Percentiles rank a stretch among this genome's conserved stretches.
Conservation (phyloP, 1,140 invertebrate genomes). For the Aphidius ervi region DNA sequence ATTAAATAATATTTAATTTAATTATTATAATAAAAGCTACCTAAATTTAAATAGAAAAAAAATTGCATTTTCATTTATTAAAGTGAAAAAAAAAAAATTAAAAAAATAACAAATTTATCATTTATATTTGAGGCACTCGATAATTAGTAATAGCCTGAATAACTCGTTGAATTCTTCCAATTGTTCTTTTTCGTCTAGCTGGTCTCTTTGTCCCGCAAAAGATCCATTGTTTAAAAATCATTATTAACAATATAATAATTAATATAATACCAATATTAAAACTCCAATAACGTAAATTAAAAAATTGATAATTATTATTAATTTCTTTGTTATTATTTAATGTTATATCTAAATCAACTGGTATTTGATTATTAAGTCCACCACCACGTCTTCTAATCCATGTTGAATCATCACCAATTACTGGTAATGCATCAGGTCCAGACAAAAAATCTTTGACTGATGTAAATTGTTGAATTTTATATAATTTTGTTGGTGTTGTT, state of each 20-base stretch:
- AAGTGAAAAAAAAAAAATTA: conserved; percentile 5
- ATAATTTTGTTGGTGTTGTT: conserved; percentile 67
- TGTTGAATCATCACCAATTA: conserved; percentile 35
- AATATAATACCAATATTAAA: conserved; percentile 36
- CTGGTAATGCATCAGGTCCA: conserved; percentile 41
- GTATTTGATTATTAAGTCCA: conserved; percentile 24
- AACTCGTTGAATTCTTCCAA: conserved; percentile 43
- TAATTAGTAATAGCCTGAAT: conserved; percentile 46
- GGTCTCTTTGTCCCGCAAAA: conserved; percentile 37
- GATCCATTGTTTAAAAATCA: conserved; percentile 39
- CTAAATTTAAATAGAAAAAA: too few relatives aligned
- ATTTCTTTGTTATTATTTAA: conserved; percentile 24
- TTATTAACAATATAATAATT: conserved; percentile 32
- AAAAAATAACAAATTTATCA: conserved; percentile 10
- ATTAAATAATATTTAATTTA: too few relatives aligned
- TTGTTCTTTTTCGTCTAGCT: conserved; percentile 42
- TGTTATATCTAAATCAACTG: conserved; percentile 1
- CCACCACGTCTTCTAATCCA: conserved; percentile 36
- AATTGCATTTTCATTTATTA: too few relatives aligned
- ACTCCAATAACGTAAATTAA: conserved; percentile 32
- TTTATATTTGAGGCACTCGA: conserved; percentile 46
- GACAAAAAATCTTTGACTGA: conserved; percentile 56
- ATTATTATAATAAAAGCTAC: too few relatives aligned
- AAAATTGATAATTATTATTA: conserved; percentile 15
- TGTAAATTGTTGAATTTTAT: conserved; percentile 68